Evolutionary conservation across 1,140 invertebrate species (phyloP), one percentile per base, ranked within the genome.

Genomic region (Aphidius ervi): DNA sequence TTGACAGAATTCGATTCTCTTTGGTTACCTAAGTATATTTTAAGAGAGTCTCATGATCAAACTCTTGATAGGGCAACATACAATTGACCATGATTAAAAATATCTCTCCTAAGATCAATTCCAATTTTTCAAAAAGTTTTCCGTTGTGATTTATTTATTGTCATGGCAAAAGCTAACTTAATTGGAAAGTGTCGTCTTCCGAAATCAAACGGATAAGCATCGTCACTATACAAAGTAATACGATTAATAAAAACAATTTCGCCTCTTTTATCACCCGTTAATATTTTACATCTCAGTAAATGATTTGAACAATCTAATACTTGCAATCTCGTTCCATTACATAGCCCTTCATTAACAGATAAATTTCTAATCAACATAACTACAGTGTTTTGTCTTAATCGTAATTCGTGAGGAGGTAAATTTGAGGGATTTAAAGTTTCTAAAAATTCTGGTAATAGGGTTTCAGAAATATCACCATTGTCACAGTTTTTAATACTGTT

Each of bases 161-260:
- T 82, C 69, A 83, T 76, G 2, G 74, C 74, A 73, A 84, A 85
- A 23, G 82, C 79, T 2, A 83, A 61, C 63, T 65, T 63, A 41
- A 63, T 50, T 1, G 67, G 65, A 57, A 70, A 70, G 55, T 71
- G 68, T 23, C 58, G 20, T 46, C 68, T 55, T 57, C 62, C 48
- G n/a, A 67, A 56, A 6, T 46, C 49, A 47, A 58, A 65, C 8
- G 54, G 46, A 46, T 62, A 59, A 23, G 41, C 41, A 52, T 60
- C 41, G 43, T 65, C 61, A 48, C 55, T 47, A 58, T 62, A 16
- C 16, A 16, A 16, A 16, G 16, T 16, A 16, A 16, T 16, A 16
- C 16, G 16, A 16, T 16, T 16, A 9, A 65, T 57, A 53, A 63
- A 62, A n/a, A 60, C 61, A 40, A 59, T 59, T 37, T 60, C 20